Percentiles rank a stretch among this genome's conserved stretches.
phyloP scores from a whole-genome alignment of 2,797 vertebrate genomes.

The Chromobotia macracanthus region DNA sequence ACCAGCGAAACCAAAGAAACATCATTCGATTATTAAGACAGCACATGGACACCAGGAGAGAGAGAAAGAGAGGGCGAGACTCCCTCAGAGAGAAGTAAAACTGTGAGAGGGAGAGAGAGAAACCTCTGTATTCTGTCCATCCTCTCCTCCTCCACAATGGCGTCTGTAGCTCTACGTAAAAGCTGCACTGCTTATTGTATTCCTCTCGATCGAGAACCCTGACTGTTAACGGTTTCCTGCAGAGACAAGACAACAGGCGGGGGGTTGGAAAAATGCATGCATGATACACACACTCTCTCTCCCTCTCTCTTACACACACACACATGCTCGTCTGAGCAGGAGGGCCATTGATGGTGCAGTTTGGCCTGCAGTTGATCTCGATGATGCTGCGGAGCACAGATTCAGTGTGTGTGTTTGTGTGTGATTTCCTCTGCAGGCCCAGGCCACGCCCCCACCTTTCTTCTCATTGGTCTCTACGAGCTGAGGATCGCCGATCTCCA shows the following conservation, averaged over 20 bases:
- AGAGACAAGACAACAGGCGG: slow-evolving; percentile 91
- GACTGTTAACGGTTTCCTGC: slow-evolving; percentile 97
- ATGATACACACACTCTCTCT: slow-evolving; percentile 49
- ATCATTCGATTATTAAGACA: slow-evolving; percentile 10
- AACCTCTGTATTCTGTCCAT: slow-evolving; percentile 91
- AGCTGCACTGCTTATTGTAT: slow-evolving; percentile 98
- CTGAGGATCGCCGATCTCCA: slow-evolving; percentile 95
- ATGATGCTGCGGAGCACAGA: slow-evolving; percentile 42
- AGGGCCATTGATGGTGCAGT: slow-evolving; percentile 66
- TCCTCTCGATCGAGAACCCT: slow-evolving; percentile 98
- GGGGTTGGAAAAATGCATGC: slow-evolving; percentile 80
- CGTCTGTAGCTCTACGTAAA: slow-evolving; percentile 92
- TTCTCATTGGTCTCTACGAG: slow-evolving; percentile 96
- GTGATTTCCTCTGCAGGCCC: slow-evolving; percentile 15
- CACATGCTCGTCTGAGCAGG: slow-evolving; percentile 54
- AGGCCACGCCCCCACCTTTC: slow-evolving; percentile 88
- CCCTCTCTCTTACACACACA: slow-evolving; percentile 9
- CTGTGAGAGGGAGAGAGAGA: slow-evolving; percentile 48
- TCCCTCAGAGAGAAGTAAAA: slow-evolving; percentile 28
- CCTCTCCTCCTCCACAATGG: slow-evolving; percentile 95
- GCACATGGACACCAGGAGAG: slow-evolving; percentile 4
- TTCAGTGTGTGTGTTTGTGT: slow-evolving; percentile 33
- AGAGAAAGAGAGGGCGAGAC: slow-evolving; percentile 20
- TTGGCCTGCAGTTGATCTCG: slow-evolving; percentile 64
- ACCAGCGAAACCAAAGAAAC: slow-evolving; percentile 18